Conservation (phyloP, 2,113 vertebrate genomes). For the Actinemys pallida region DNA sequence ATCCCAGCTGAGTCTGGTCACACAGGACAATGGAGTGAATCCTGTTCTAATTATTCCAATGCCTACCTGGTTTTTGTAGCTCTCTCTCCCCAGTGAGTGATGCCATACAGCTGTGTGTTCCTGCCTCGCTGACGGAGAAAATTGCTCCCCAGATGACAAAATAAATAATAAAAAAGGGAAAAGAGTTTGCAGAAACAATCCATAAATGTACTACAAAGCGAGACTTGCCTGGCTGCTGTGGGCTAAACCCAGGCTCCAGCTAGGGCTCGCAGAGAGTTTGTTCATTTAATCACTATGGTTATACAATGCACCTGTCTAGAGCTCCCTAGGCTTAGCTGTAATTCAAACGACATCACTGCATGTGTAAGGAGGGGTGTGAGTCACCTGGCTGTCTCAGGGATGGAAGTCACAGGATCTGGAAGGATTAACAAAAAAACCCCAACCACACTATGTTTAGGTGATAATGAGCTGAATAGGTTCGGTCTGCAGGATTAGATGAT, state of each 20-base stretch:
- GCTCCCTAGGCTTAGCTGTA: too few species aligned
- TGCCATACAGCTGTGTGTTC: constrained; percentile 19
- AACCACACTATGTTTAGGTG: not conserved
- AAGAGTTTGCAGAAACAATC: not conserved
- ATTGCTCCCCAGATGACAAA: not conserved
- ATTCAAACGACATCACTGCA: too few species aligned
- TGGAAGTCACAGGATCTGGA: too few species aligned
- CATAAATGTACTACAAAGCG: constrained; percentile 19
- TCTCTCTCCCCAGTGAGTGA: not conserved
- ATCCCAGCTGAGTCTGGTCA: too few species aligned
- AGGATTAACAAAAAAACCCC: too few species aligned
- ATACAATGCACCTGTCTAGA: too few species aligned
- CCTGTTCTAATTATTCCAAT: too few species aligned
- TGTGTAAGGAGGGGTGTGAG: too few species aligned
- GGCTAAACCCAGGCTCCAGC: not conserved
- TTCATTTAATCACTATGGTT: not conserved
- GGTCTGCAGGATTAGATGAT: not conserved
- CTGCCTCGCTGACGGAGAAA: not conserved
- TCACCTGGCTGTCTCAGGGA: too few species aligned
- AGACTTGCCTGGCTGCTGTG: not conserved
- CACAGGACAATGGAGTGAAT: too few species aligned
- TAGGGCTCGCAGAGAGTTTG: not conserved
- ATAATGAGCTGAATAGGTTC: not conserved
- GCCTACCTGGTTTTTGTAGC: not conserved
- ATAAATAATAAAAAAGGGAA: not conserved